Evolutionary conservation across 2,113 vertebrate species (phyloP).

Genomic region (Hemibagrus wyckioides): DNA sequence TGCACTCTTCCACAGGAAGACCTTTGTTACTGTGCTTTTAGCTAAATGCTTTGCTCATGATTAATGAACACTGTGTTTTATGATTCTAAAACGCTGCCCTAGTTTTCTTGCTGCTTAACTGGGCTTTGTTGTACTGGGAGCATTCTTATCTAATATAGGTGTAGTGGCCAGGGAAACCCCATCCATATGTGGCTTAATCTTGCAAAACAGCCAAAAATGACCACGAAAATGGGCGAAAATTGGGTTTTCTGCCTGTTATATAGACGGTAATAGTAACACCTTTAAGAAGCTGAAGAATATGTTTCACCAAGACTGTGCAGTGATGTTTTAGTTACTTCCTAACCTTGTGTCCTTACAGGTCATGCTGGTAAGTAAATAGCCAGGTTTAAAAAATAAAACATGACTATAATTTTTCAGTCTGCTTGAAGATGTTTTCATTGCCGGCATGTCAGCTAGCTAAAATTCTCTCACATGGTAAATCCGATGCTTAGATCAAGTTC

Average conservation of each 20-base stretch:
- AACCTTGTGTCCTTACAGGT: background rate
- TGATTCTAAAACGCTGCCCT: background rate
- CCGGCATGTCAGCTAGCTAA: background rate
- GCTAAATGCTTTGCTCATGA: conserved; percentile 14
- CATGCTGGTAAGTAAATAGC: background rate
- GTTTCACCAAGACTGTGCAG: background rate
- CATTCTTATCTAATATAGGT: background rate
- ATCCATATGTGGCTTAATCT: background rate
- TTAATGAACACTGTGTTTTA: conserved; percentile 18
- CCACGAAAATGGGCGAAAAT: background rate
- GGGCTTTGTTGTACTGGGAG: background rate
- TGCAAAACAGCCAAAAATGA: too few relatives aligned
- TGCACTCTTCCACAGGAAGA: background rate
- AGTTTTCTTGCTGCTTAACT: background rate
- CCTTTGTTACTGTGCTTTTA: background rate
- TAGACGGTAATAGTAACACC: too few relatives aligned
- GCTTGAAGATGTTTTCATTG: background rate
- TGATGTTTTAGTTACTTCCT: background rate
- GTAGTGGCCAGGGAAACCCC: background rate
- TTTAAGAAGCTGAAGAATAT: background rate
- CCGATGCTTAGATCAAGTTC: background rate
- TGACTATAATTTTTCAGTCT: background rate
- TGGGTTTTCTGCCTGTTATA: background rate
- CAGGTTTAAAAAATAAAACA: background rate
- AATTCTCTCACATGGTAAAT: background rate